Conservation (phyloP, 1,140 invertebrate genomes). For the Caenorhabditis inopinata region DNA sequence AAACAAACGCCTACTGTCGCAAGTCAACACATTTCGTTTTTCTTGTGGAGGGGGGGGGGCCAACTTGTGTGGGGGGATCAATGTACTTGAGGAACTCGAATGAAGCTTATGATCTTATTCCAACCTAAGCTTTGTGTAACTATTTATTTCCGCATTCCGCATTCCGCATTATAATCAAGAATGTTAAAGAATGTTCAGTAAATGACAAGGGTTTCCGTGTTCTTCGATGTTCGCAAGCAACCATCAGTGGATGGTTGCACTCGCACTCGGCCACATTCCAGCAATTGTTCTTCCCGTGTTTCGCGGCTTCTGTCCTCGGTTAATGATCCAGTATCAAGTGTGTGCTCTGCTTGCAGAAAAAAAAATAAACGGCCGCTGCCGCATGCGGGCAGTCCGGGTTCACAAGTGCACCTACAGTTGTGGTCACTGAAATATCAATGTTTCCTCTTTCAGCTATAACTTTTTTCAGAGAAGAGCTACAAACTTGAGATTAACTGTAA, state of each 20-base stretch:
- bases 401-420: background rate
- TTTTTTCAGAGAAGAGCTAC: no score
- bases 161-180: background rate
- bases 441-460: no score
- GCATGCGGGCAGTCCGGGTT: background rate
- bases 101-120: no score
- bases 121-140: no score
- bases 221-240: constrained; percentile 23
- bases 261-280: constrained; percentile 14
- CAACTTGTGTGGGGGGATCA: no score
- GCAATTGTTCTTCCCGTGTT: constrained; percentile 19
- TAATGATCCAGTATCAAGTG: constrained; percentile 3
- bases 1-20: background rate
- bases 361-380: background rate
- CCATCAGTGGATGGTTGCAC: background rate
- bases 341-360: background rate
- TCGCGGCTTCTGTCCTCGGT: background rate
- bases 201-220: background rate
- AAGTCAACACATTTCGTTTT: no score
- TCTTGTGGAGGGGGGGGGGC: no score
- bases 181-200: background rate
- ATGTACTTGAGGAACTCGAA: no score
- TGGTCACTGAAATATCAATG: no score
- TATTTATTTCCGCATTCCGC: background rate
- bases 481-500: no score